Evolutionary conservation across 2,113 vertebrate species (phyloP).

Genomic region (Saguinus imperator): DNA sequence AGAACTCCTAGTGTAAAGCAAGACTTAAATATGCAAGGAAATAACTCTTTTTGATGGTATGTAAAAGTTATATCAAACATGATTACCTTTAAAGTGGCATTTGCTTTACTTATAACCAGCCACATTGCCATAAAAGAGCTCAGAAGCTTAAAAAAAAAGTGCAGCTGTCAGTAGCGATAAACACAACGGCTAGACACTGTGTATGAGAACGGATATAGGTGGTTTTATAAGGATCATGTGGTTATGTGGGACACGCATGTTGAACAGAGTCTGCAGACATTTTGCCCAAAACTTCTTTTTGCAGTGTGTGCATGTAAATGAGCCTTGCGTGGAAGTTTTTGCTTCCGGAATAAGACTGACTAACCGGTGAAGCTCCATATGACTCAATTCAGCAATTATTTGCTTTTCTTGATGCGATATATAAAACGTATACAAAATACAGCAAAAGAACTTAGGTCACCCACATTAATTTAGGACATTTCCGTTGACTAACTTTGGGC

Average conservation of each 20-base stretch:
- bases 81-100: constrained; percentile 43
- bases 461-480: constrained; percentile 40
- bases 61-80: not conserved
- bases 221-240: constrained; percentile 70
- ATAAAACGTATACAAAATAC: constrained; percentile 44
- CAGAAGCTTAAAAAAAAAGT: not conserved
- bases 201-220: constrained; percentile 65
- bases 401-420: constrained; percentile 48
- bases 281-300: constrained; percentile 78
- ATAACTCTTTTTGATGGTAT: not conserved
- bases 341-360: constrained; percentile 75
- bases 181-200: not conserved
- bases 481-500: not conserved
- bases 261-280: constrained; percentile 57
- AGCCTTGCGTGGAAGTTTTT: constrained; percentile 70
- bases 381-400: constrained; percentile 65
- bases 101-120: not conserved
- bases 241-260: constrained; percentile 67
- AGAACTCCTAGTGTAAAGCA: not conserved
- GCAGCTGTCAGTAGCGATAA: constrained; percentile 65
- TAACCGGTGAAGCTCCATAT: constrained; percentile 41
- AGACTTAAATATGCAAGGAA: not conserved
- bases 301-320: constrained; percentile 28
- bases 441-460: constrained; percentile 4
- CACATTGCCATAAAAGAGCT: constrained; percentile 1